A percentile compares a stretch with the other conserved stretches of the same genome.
These are phyloP conservation scores for Megaustenia siamemsis DNA, from an alignment of 2,888 invertebrate genomes.

Conservation along the genomic window DNA sequence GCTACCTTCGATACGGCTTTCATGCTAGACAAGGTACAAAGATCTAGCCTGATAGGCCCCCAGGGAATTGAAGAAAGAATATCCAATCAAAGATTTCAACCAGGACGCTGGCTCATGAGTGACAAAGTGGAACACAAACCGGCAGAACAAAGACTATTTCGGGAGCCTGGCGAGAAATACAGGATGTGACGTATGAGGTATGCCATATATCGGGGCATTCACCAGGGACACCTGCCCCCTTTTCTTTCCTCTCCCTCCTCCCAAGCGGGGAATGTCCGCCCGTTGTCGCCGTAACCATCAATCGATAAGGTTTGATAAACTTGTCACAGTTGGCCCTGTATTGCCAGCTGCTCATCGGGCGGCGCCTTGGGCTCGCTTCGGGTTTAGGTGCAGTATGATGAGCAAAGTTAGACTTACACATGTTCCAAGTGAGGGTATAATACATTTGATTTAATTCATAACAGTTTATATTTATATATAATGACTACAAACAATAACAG, in stretches of 20 bases:
- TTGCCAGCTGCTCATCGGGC: constrained; percentile 4
- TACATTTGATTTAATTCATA: no score
- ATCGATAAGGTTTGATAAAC: constrained; percentile 41
- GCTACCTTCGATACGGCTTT: no score
- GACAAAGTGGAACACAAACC: constrained; percentile 6
- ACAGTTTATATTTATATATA: no score
- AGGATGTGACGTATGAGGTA: background rate
- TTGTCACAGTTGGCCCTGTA: constrained; percentile 4
- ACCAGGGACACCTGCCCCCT: background rate
- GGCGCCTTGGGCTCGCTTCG: no score
- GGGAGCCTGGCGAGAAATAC: background rate
- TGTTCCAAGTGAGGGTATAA: no score
- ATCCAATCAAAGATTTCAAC: background rate
- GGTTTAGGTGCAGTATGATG: no score
- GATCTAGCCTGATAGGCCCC: no score
- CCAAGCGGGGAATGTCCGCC: background rate
- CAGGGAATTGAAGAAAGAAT: background rate
- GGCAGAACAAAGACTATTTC: constrained; percentile 16
- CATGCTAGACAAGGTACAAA: no score
- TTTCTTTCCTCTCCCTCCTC: background rate
- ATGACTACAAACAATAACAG: no score
- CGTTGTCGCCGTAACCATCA: constrained; percentile 22
- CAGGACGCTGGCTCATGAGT: background rate
- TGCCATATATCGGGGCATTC: background rate
- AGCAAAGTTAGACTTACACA: no score